Percentiles rank a stretch among this genome's conserved stretches.
Evolutionary conservation across 2,113 vertebrate species (phyloP).

Genomic region (Camarhynchus parvulus): DNA sequence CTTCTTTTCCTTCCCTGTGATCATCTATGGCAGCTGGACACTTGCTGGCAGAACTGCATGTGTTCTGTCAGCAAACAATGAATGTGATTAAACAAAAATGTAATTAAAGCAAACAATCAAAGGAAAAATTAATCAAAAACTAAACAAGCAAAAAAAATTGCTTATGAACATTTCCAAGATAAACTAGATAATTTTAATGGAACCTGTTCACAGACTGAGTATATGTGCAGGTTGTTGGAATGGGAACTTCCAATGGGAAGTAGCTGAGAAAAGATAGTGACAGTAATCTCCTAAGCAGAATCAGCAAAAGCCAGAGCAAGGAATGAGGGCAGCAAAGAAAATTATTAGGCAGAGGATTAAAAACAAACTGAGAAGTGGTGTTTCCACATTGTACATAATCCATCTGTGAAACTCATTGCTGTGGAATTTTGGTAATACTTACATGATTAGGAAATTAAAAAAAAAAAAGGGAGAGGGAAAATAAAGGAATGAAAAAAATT

Average conservation of each 20-base stretch:
- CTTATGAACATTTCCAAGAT: background rate
- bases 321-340: background rate
- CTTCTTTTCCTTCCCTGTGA: background rate
- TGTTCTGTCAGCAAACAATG: background rate
- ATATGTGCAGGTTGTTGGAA: background rate
- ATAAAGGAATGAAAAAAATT: background rate
- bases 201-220: background rate
- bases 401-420: background rate
- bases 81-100: background rate
- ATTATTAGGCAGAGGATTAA: background rate
- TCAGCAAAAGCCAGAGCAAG: background rate
- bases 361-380: background rate
- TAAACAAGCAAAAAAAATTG: background rate
- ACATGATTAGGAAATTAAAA: background rate
- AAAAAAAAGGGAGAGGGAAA: accelerated
- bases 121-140: background rate
- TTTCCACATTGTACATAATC: background rate
- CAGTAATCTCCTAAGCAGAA: background rate
- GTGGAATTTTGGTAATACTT: background rate
- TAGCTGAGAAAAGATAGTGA: background rate
- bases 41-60: background rate
- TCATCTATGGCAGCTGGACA: background rate
- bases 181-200: background rate
- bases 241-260: background rate
- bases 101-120: background rate